A percentile compares a stretch with the other conserved stretches of the same genome.
phyloP scores from a whole-genome alignment of 2,113 vertebrate species.

The Leucoraja erinaceus region DNA sequence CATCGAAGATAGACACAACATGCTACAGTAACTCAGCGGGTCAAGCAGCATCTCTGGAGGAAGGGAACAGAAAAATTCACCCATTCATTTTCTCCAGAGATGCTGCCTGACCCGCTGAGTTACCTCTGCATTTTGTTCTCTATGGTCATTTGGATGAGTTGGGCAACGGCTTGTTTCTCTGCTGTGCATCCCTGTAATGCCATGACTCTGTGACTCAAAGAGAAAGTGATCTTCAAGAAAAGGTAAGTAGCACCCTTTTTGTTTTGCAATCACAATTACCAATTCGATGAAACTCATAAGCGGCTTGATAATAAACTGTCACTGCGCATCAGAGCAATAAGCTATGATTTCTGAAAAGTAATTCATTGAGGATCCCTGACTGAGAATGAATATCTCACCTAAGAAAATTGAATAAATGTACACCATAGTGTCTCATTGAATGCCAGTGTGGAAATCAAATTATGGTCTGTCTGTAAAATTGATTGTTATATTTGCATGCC shows the following conservation, averaged over 20 bases:
- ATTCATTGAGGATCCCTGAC: background rate
- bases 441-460: conserved; percentile 27
- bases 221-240: background rate
- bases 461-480: conserved; percentile 12
- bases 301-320: background rate
- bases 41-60: no score
- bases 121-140: no score
- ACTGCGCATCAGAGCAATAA: background rate
- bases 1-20: no score
- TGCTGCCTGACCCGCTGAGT: no score
- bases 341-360: conserved; percentile 17
- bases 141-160: no score
- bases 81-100: no score
- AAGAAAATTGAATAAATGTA: conserved; percentile 23
- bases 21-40: no score
- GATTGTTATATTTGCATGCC: conserved; percentile 22
- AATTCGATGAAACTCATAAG: background rate
- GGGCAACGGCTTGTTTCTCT: no score
- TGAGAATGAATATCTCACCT: conserved; percentile 16
- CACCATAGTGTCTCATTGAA: background rate
- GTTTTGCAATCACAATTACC: background rate
- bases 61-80: no score
- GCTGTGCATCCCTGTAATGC: no score
- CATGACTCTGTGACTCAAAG: no score
- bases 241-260: background rate